These are phyloP conservation scores for Polyommatus iphigenia DNA, from an alignment of 2,888 invertebrate species.

Conservation along the genomic window DNA sequence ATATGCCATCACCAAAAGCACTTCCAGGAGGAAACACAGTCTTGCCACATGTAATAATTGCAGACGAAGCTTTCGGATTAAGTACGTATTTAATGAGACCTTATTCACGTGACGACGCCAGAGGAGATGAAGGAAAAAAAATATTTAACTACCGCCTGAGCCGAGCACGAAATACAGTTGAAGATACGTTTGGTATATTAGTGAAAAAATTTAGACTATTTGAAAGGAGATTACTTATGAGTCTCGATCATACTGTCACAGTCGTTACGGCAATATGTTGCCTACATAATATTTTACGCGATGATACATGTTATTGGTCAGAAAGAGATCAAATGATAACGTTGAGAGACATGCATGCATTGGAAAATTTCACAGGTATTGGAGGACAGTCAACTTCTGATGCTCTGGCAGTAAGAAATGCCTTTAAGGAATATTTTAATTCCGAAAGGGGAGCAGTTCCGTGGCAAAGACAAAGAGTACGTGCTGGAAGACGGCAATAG, in stretches of 20 bases:
- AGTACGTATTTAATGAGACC: constrained; percentile 36
- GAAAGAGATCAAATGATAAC: constrained; percentile 6
- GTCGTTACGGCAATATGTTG: constrained; percentile 26
- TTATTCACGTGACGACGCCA: constrained; percentile 32
- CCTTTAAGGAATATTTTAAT: constrained; percentile 22
- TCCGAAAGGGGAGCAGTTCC: constrained; percentile 13
- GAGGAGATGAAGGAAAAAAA: constrained; percentile 35
- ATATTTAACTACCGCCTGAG: constrained; percentile 38
- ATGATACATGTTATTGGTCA: constrained; percentile 28
- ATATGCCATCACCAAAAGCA: constrained; percentile 23
- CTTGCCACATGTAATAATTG: constrained; percentile 26
- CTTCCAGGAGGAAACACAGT: constrained; percentile 2
- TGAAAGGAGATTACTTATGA: too few relatives aligned
- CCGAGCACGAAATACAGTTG: constrained; percentile 37
- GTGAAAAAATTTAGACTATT: constrained; percentile 31
- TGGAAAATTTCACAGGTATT: constrained; percentile 21
- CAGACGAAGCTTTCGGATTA: constrained; percentile 34
- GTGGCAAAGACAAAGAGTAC: constrained; percentile 22
- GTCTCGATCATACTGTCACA: neutral
- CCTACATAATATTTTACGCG: constrained; percentile 27
- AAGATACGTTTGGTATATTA: constrained; percentile 38
- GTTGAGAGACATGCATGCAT: neutral
- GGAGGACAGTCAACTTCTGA: constrained; percentile 11
- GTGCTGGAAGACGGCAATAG: constrained; percentile 6
- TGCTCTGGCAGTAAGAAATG: constrained; percentile 27